Evolutionary conservation across 2,113 vertebrate species (phyloP).

Genomic region (Podarcis cretensis): DNA sequence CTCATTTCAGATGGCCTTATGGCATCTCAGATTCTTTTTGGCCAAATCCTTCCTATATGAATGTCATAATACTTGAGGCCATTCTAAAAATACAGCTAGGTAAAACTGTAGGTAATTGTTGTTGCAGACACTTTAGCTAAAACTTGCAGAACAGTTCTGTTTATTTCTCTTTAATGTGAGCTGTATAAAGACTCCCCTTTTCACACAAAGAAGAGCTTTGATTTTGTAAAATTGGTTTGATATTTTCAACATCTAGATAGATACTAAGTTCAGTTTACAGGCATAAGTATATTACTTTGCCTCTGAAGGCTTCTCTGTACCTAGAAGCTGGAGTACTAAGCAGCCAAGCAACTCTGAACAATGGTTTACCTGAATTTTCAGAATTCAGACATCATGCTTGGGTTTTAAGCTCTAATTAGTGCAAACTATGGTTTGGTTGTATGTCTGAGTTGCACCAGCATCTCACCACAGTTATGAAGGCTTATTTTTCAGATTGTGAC

Average conservation of each 20-base stretch:
- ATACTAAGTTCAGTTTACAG: too few relatives aligned
- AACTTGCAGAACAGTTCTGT: not conserved
- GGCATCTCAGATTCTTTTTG: not conserved
- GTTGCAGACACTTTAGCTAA: not conserved
- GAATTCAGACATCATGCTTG: not conserved
- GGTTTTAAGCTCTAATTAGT: not conserved
- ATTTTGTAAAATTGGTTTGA: not conserved
- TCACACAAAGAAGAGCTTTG: not conserved
- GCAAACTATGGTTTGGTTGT: not conserved
- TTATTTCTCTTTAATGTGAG: not conserved
- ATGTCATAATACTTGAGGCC: not conserved
- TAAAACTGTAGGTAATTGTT: not conserved
- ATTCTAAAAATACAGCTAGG: constrained; percentile 19
- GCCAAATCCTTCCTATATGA: not conserved
- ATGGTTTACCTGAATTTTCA: too few relatives aligned
- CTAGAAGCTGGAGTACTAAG: not conserved
- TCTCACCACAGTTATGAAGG: not conserved
- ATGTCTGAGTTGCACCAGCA: not conserved
- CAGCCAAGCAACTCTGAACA: not conserved
- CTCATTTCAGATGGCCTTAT: not conserved
- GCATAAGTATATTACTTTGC: too few relatives aligned
- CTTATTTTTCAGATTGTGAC: not conserved
- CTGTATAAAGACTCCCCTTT: not conserved
- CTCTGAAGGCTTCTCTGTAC: not conserved
- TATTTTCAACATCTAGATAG: not conserved